Percentiles rank a stretch among this genome's conserved stretches.
phyloP scores from a whole-genome alignment of 1,140 invertebrate species.

The Hylaeus anthracinus region DNA sequence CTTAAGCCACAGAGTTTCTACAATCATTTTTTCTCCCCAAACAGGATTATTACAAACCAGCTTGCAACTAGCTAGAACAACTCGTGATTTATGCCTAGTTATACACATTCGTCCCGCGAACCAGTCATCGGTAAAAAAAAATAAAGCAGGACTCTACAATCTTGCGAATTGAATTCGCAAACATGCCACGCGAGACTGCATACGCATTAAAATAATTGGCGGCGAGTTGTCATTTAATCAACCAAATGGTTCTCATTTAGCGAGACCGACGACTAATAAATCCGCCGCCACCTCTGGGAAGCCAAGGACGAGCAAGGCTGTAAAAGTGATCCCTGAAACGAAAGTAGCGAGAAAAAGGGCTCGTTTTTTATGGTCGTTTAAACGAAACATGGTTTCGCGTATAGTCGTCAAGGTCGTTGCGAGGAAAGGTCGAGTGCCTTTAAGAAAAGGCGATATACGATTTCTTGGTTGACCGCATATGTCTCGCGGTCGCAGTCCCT shows the following conservation, averaged over 20 bases:
- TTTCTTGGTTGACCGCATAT: conserved; percentile 50
- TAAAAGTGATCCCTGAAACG: background rate
- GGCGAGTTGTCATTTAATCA: background rate
- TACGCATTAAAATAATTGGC: too few relatives aligned
- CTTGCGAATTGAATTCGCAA: too few relatives aligned
- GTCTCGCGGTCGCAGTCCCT: conserved; percentile 24
- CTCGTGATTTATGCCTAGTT: too few relatives aligned
- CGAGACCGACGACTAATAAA: conserved; percentile 8
- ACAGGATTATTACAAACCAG: too few relatives aligned
- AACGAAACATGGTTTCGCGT: conserved; percentile 25
- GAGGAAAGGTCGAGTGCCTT: conserved; percentile 30
- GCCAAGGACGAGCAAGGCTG: background rate
- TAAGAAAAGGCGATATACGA: conserved; percentile 36
- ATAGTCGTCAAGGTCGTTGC: conserved; percentile 29
- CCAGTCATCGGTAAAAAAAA: too few relatives aligned
- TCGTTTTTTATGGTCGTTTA: conserved; percentile 18
- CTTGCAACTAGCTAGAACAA: too few relatives aligned
- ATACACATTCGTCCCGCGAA: too few relatives aligned
- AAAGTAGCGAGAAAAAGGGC: background rate
- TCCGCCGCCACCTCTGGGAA: background rate
- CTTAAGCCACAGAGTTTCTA: too few relatives aligned
- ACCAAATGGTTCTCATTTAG: background rate
- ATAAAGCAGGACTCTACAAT: too few relatives aligned
- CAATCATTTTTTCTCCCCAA: too few relatives aligned
- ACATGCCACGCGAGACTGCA: too few relatives aligned